Conservation (phyloP, 2,888 invertebrate genomes). For the Ophion costatus region DNA sequence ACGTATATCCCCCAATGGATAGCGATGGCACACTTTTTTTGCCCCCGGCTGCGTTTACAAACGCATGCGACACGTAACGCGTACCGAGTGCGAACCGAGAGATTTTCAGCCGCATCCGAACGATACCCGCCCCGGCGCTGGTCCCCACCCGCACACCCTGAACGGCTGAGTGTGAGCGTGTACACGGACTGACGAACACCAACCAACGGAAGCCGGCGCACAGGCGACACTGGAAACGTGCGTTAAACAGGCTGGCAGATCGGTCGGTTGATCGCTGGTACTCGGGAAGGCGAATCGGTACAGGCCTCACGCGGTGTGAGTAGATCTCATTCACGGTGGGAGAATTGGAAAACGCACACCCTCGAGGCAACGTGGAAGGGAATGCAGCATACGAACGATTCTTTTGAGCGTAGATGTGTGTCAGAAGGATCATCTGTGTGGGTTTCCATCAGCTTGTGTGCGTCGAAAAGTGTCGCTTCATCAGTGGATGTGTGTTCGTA, state of each 20-base stretch:
- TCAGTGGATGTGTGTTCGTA: not conserved
- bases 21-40: constrained; percentile 27
- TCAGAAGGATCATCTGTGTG: constrained; percentile 2
- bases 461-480: not conserved
- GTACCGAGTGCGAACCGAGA: constrained; percentile 72
- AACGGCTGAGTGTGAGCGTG: constrained; percentile 7
- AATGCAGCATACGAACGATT: constrained; percentile 44
- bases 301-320: constrained; percentile 8
- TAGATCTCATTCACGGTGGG: constrained; percentile 23
- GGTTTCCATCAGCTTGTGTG: not conserved
- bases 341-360: constrained; percentile 40
- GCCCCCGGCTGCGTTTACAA: constrained; percentile 30
- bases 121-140: constrained; percentile 49
- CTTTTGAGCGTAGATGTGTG: constrained; percentile 42
- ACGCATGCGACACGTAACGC: constrained; percentile 70
- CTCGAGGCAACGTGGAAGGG: constrained; percentile 45
- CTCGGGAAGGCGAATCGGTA: constrained; percentile 31
- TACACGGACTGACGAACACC: not conserved
- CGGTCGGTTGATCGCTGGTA: constrained; percentile 23
- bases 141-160: constrained; percentile 50
- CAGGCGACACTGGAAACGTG: constrained; percentile 30
- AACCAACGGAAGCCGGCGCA: not conserved
- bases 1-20: not conserved
- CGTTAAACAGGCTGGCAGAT: constrained; percentile 44
- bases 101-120: constrained; percentile 65